Percentiles rank a stretch among this genome's conserved stretches.
Conservation (phyloP, 2,888 invertebrate genomes). For the Andrena camellia region DNA sequence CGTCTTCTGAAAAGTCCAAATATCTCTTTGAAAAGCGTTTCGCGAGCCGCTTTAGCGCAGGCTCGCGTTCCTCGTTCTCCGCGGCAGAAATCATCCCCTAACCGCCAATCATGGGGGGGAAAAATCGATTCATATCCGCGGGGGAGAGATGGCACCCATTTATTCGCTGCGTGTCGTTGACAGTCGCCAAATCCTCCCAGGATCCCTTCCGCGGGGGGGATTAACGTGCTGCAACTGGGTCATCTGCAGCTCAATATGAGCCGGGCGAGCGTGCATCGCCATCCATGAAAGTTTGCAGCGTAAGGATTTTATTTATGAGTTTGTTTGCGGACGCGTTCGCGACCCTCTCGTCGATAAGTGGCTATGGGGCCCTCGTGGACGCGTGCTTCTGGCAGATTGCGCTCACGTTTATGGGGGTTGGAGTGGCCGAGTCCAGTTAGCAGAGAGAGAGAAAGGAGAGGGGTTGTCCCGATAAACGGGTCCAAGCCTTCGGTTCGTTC, state of each 20-base stretch:
- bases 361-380: slow-evolving; percentile 62
- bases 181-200: slow-evolving; percentile 38
- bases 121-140: slow-evolving; percentile 14
- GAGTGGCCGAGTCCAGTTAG: slow-evolving; percentile 24
- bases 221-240: slow-evolving; percentile 56
- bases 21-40: neutral
- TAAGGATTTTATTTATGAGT: slow-evolving; percentile 76
- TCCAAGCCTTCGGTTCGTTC: slow-evolving; percentile 31
- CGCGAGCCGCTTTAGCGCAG: neutral
- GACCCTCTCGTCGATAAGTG: slow-evolving; percentile 74
- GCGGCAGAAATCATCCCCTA: neutral
- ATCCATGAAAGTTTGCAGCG: slow-evolving; percentile 40
- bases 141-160: slow-evolving; percentile 12
- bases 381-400: slow-evolving; percentile 76
- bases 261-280: slow-evolving; percentile 30
- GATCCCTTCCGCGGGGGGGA: slow-evolving; percentile 28
- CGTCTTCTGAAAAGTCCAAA: neutral
- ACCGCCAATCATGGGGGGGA: neutral
- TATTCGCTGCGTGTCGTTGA: slow-evolving; percentile 45
- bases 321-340: slow-evolving; percentile 73
- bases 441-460: slow-evolving; percentile 7
- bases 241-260: slow-evolving; percentile 53
- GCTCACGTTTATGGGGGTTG: slow-evolving; percentile 58
- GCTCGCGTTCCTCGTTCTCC: neutral
- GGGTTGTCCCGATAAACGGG: slow-evolving; percentile 59